Percentiles rank a stretch among this genome's conserved stretches.
These are phyloP conservation scores for Melipona beecheii DNA, from an alignment of 2,888 invertebrate genomes.

Conservation along the genomic window DNA sequence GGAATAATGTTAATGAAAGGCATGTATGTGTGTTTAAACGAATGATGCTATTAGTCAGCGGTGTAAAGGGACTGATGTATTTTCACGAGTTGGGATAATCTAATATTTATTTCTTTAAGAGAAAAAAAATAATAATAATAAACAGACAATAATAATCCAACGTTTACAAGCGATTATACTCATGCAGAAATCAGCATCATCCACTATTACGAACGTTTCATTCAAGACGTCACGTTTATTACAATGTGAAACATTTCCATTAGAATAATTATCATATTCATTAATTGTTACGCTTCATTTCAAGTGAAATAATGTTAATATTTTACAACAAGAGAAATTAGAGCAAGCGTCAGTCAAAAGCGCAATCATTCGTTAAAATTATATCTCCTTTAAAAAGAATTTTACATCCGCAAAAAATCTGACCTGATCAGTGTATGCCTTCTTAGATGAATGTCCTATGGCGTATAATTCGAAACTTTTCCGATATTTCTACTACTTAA, in stretches of 20 bases:
- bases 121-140: conserved; percentile 11
- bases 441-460: conserved; percentile 16
- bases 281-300: not conserved
- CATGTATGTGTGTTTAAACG: conserved; percentile 33
- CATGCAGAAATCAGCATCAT: conserved; percentile 32
- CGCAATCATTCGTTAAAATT: not conserved
- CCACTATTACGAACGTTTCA: conserved; percentile 40
- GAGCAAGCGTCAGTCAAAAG: too few relatives aligned
- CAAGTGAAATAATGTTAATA: not conserved
- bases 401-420: conserved; percentile 5
- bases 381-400: not conserved
- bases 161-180: conserved; percentile 21
- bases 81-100: conserved; percentile 47
- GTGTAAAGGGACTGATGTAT: conserved; percentile 44
- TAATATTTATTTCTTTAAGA: conserved; percentile 43
- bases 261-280: conserved; percentile 31
- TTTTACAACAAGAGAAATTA: not conserved
- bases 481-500: not conserved
- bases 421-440: conserved; percentile 28
- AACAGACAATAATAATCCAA: conserved; percentile 66
- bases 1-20: conserved; percentile 17
- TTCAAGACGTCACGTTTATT: conserved; percentile 38
- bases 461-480: conserved; percentile 7
- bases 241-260: conserved; percentile 45
- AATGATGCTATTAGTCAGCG: conserved; percentile 35